Percentiles rank a stretch among this genome's conserved stretches.
Evolutionary conservation across 2,888 invertebrate species (phyloP).

Genomic region (Dinocampus coccinellae): DNA sequence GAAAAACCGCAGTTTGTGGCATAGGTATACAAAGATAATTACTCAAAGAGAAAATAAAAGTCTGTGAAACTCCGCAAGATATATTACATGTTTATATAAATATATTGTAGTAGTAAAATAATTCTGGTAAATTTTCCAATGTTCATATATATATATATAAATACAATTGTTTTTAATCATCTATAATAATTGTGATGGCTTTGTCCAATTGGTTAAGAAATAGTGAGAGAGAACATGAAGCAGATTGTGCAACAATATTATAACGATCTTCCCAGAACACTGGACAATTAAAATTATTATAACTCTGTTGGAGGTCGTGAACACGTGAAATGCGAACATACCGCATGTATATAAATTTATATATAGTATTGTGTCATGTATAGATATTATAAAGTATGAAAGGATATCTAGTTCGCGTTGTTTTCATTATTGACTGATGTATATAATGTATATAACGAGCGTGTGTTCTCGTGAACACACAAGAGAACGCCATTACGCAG

Average conservation of each 20-base stretch:
- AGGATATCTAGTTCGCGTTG: not conserved
- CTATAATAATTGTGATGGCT: not conserved
- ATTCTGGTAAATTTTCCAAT: not conserved
- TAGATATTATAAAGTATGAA: not conserved
- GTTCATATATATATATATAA: not conserved
- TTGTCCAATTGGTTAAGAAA: too few species aligned
- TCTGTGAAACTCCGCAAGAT: not conserved
- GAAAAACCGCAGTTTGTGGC: not conserved
- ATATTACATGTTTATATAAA: not conserved
- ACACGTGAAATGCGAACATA: slow-evolving; percentile 12
- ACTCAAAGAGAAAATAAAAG: not conserved
- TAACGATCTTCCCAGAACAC: slow-evolving; percentile 26
- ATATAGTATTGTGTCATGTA: slow-evolving; percentile 1
- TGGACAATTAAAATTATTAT: slow-evolving; percentile 38
- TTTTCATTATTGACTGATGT: not conserved
- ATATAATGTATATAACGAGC: not conserved
- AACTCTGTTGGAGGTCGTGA: slow-evolving; percentile 8
- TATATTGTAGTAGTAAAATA: not conserved
- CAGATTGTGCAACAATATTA: slow-evolving; percentile 24
- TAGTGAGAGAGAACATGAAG: not conserved
- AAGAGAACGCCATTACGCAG: slow-evolving; percentile 4
- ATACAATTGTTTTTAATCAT: not conserved
- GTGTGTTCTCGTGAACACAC: not conserved
- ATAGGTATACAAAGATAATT: not conserved
- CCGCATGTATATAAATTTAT: slow-evolving; percentile 3